phyloP scores from a whole-genome alignment of 2,888 invertebrate genomes.

The Vandiemenella viatica region DNA sequence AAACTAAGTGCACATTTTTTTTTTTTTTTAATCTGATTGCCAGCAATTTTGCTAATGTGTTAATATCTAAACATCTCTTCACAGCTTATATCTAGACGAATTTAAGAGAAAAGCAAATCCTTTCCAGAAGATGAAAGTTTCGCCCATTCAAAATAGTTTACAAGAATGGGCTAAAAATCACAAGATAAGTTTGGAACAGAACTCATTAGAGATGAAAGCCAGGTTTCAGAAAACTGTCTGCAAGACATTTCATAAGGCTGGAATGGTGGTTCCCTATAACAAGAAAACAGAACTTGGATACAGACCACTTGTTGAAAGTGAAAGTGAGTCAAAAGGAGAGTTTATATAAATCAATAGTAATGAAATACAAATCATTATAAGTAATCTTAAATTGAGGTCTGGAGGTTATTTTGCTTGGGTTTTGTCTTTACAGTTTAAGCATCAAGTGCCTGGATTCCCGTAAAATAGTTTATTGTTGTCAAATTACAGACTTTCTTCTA shows the following conservation, averaged over 20 bases:
- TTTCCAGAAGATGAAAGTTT: slow-evolving; percentile 44
- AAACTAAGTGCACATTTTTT: too few relatives aligned
- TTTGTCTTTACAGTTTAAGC: too few relatives aligned
- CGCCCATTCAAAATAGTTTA: slow-evolving; percentile 43
- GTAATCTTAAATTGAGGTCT: too few relatives aligned
- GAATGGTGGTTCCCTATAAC: slow-evolving; percentile 72
- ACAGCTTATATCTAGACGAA: slow-evolving; percentile 38
- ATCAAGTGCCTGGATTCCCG: background rate
- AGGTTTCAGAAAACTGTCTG: slow-evolving; percentile 47
- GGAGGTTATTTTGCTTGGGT: too few relatives aligned
- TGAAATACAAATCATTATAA: too few relatives aligned
- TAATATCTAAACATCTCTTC: too few relatives aligned
- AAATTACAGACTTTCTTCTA: background rate
- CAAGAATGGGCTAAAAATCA: slow-evolving; percentile 45
- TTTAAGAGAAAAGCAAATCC: slow-evolving; percentile 33
- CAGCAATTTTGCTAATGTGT: too few relatives aligned
- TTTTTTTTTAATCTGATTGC: too few relatives aligned
- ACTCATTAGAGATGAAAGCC: slow-evolving; percentile 41
- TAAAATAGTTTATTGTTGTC: too few relatives aligned
- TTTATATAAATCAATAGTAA: too few relatives aligned
- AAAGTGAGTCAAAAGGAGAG: slow-evolving; percentile 38
- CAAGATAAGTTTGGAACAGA: slow-evolving; percentile 39
- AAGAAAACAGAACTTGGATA: slow-evolving; percentile 75
- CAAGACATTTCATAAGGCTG: slow-evolving; percentile 63
- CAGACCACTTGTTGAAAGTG: slow-evolving; percentile 51